A percentile compares a stretch with the other conserved stretches of the same genome.
These are phyloP conservation scores for Vidua chalybeata DNA, from an alignment of 2,113 vertebrate genomes.

Conservation along the genomic window DNA sequence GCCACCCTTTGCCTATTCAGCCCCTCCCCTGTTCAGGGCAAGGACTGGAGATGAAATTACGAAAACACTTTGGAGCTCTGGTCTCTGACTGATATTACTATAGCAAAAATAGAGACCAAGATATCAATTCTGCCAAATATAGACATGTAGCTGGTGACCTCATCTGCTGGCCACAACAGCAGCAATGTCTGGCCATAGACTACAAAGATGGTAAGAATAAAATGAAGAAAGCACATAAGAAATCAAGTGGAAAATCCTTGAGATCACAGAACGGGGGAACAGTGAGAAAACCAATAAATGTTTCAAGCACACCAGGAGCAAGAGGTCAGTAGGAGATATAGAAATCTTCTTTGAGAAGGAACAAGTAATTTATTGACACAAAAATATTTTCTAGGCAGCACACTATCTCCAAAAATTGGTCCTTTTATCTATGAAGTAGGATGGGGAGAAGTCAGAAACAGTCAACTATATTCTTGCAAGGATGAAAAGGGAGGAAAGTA, in stretches of 20 bases:
- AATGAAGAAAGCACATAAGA: neutral
- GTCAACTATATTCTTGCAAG: neutral
- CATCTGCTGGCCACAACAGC: neutral
- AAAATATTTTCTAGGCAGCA: neutral
- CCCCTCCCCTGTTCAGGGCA: neutral
- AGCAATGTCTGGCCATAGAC: neutral
- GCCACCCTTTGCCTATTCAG: neutral
- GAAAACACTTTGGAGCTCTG: neutral
- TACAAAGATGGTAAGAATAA: neutral
- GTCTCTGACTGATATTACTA: neutral
- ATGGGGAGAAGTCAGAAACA: neutral
- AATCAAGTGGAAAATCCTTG: neutral
- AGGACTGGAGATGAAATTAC: neutral
- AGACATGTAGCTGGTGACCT: neutral
- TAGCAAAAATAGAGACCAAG: neutral
- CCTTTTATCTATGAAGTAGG: neutral
- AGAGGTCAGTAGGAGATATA: neutral
- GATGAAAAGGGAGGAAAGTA: neutral
- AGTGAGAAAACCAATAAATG: neutral
- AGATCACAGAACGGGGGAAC: neutral
- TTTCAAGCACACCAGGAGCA: neutral
- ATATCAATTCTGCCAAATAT: neutral
- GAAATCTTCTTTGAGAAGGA: conserved; percentile 10
- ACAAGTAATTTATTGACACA: neutral
- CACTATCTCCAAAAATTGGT: neutral